Base-by-base conservation (phyloP, 2,888 invertebrate genomes). In the Andrena fulva region DNA sequence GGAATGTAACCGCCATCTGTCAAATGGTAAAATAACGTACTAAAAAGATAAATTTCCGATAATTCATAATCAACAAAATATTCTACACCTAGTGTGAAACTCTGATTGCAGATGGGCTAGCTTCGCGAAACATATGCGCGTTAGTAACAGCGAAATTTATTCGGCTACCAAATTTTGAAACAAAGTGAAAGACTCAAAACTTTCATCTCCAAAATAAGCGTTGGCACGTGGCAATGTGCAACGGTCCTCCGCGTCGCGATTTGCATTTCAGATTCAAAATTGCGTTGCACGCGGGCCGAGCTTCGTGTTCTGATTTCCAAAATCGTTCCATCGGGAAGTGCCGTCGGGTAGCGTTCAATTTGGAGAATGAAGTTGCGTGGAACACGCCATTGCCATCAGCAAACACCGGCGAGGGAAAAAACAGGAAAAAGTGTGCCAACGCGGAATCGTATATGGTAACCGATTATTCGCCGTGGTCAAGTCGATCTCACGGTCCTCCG, bases 401-500 rank as follows among this genome's bases (percentile, higher is more conserved):
- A 59, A 68, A 24, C 60, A 24, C 4, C 59, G 31, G 20, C 71
- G 67, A 80, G 16, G 16, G 42, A 16, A 42, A 71, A 71, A 71
- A 50, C 27, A 12, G n/a, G 67, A 63, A 72, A 72, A 80, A 78
- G 80, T 78, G 20, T 80, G 80, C 71, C 80, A 66, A 27, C 48
- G 48, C 20, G 52, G 63, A 76, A 50, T 73, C 72, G 59, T 80
- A 81, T 73, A 80, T 64, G 82, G 71, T 52, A 60, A 62, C 60
- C 70, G 82, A 84, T 87, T 77, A 84, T 84, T 84, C 79, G 52
- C 33, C 2, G 54, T 35, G 52, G 48, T 54, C 69, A 31, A 42
- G 56, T 59, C 64, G 66, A 85, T 78, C 76, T 69, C 68, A 64
- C 69, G 60, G 62, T 76, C 59, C 60, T 60, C 56, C 12, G 48